phyloP scores from a whole-genome alignment of 2,113 vertebrate species.

The Thunnus maccoyii region DNA sequence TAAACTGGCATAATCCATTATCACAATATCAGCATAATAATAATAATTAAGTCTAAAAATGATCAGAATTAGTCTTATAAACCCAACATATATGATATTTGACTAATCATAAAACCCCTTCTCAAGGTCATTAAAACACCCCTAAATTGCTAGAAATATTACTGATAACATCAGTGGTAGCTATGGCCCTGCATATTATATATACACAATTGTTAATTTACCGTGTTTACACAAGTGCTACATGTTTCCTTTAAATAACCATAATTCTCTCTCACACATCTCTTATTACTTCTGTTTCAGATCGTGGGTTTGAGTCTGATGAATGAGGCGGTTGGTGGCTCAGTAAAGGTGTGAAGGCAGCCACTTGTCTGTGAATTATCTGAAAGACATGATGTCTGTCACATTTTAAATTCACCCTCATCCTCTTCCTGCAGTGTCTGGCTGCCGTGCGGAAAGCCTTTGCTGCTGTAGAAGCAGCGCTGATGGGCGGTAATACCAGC shows the following conservation, averaged over 20 bases:
- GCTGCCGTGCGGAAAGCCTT: constrained; percentile 80
- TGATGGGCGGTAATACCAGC: constrained; percentile 53
- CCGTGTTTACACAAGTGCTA: neutral
- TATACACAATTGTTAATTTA: neutral
- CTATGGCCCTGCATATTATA: too few relatives aligned
- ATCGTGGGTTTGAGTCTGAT: constrained; percentile 85
- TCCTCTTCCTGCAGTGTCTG: constrained; percentile 79
- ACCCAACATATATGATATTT: too few relatives aligned
- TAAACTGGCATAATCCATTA: constrained; percentile 47
- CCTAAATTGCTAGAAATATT: too few relatives aligned
- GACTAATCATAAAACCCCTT: too few relatives aligned
- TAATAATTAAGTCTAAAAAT: too few relatives aligned
- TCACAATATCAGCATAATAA: neutral
- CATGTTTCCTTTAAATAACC: neutral
- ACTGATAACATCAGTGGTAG: neutral
- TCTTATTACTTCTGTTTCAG: constrained; percentile 72
- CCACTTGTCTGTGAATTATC: neutral
- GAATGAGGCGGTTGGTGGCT: constrained; percentile 87
- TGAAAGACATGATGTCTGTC: neutral
- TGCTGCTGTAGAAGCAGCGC: constrained; percentile 70
- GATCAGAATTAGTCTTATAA: too few relatives aligned
- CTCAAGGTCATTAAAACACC: too few relatives aligned
- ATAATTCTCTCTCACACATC: neutral
- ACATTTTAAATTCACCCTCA: neutral
- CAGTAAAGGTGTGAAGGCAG: constrained; percentile 81